phyloP scores from a whole-genome alignment of 2,888 invertebrate species.

The Branchipolynoe longqiensis region DNA sequence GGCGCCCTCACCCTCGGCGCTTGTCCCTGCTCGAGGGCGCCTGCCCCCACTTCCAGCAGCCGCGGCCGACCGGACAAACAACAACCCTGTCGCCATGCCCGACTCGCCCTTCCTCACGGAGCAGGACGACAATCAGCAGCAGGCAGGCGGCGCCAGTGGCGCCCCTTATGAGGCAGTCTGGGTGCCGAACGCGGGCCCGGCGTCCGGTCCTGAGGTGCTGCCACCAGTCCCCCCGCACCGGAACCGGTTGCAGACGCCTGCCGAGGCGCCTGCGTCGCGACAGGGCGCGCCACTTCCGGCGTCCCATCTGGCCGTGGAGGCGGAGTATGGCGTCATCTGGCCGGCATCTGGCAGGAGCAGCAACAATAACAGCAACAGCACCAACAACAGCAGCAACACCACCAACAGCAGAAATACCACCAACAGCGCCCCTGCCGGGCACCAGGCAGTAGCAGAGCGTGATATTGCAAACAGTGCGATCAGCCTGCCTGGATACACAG shows the following conservation, averaged over 20 bases:
- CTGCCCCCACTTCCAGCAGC: neutral
- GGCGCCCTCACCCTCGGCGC: too few species aligned
- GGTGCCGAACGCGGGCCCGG: slow-evolving; percentile 11
- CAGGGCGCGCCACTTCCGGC: neutral
- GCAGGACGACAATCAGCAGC: slow-evolving; percentile 8
- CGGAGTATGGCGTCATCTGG: slow-evolving; percentile 23
- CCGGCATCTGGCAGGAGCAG: too few species aligned
- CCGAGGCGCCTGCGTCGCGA: neutral
- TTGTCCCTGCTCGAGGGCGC: neutral
- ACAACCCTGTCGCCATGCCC: neutral
- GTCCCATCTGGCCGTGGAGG: neutral
- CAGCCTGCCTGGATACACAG: neutral
- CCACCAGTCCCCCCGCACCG: neutral
- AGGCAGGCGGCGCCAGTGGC: slow-evolving; percentile 4
- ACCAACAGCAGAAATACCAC: neutral
- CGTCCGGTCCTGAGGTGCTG: neutral
- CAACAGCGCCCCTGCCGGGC: neutral
- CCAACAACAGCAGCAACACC: too few species aligned
- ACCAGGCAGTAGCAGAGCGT: neutral
- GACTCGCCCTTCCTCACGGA: neutral
- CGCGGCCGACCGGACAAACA: neutral
- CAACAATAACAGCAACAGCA: too few species aligned
- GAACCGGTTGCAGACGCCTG: neutral
- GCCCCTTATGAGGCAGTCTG: slow-evolving; percentile 42
- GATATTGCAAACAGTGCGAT: neutral